These are phyloP conservation scores for Solenopsis fugax DNA, from an alignment of 1,140 invertebrate genomes.

Conservation along the genomic window DNA sequence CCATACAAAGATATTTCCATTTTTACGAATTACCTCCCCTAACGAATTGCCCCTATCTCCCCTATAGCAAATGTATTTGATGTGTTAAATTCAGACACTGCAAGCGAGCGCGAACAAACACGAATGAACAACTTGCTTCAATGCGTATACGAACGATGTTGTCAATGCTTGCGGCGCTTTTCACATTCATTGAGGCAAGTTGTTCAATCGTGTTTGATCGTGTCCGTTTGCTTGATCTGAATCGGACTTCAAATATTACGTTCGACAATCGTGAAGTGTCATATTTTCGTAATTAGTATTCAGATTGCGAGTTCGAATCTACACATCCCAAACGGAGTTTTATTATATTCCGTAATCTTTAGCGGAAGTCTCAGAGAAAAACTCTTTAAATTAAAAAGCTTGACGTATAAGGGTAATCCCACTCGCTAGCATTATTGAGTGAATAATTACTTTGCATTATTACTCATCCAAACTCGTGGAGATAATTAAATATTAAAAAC, in stretches of 20 bases:
- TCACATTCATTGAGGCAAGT: slow-evolving; percentile 9
- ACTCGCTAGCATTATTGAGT: no score
- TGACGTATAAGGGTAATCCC: no score
- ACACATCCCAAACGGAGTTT: no score
- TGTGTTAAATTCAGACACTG: background rate
- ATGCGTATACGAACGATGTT: background rate
- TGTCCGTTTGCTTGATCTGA: background rate
- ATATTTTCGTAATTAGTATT: slow-evolving; percentile 16
- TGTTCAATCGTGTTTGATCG: slow-evolving; percentile 4
- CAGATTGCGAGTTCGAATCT: background rate
- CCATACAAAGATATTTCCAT: no score
- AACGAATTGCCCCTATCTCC: no score
- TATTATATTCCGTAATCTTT: no score
- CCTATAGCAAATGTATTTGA: background rate
- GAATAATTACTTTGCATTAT: no score
- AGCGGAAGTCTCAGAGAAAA: no score
- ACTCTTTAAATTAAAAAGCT: no score
- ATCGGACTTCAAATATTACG: background rate
- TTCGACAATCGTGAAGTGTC: background rate
- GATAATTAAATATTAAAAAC: no score
- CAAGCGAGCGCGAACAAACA: background rate
- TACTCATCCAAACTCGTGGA: no score
- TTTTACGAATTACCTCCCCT: no score
- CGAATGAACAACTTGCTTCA: background rate
- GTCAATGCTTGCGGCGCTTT: background rate